phyloP scores from a whole-genome alignment of 2,888 invertebrate species.

The Chromoteleia sp. region DNA sequence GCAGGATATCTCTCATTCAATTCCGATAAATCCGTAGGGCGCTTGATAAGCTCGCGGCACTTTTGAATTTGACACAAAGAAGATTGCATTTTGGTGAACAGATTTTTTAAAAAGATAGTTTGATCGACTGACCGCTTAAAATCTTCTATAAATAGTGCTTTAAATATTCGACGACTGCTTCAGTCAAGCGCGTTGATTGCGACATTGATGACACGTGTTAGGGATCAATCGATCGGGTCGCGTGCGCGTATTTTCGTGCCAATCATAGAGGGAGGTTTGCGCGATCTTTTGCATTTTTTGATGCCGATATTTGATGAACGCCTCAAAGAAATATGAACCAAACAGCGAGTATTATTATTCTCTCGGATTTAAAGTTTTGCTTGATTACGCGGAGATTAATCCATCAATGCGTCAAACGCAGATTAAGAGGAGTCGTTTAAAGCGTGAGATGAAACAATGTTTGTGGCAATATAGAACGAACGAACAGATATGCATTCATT shows the following conservation, averaged over 20 bases:
- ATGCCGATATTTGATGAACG: constrained; percentile 44
- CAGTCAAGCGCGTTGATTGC: constrained; percentile 83
- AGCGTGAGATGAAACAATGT: constrained; percentile 2
- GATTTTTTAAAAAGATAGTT: constrained; percentile 53
- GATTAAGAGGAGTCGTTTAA: constrained; percentile 15
- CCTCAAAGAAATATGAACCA: constrained; percentile 51
- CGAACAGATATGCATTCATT: too few relatives aligned
- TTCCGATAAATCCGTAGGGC: constrained; percentile 39
- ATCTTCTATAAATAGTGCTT: constrained; percentile 84
- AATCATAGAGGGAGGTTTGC: constrained; percentile 77
- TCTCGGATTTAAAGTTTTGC: constrained; percentile 56
- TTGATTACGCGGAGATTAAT: constrained; percentile 51
- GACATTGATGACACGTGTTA: constrained; percentile 83
- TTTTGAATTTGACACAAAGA: constrained; percentile 55
- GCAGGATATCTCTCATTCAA: constrained; percentile 45
- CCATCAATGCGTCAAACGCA: constrained; percentile 35
- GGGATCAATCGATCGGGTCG: constrained; percentile 83
- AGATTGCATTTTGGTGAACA: constrained; percentile 36
- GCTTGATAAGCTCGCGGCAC: constrained; percentile 49
- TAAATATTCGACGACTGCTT: constrained; percentile 75
- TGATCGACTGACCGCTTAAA: constrained; percentile 80
- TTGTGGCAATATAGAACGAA: too few relatives aligned
- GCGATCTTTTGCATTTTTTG: constrained; percentile 66
- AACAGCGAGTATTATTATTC: constrained; percentile 38
- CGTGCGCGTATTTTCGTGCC: constrained; percentile 84